Evolutionary conservation across 2,797 vertebrate species (phyloP).

Genomic region (Buphagus erythrorhynchus): DNA sequence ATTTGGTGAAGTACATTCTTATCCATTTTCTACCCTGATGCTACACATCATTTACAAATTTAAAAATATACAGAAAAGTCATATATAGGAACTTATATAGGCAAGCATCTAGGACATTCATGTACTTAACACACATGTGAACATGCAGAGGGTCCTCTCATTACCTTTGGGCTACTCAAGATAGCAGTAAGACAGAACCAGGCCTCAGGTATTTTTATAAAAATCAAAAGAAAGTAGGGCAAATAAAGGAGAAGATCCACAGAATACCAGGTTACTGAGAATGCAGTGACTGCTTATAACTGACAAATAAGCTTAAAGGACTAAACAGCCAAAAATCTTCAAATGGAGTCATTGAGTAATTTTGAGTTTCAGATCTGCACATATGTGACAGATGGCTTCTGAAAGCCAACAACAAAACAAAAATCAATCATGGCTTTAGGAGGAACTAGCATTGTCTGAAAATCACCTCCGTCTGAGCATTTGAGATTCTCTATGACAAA

Average conservation of each 20-base stretch:
- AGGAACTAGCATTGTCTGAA: not conserved
- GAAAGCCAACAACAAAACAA: not conserved
- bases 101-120: not conserved
- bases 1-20: not conserved
- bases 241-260: not conserved
- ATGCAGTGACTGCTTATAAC: not conserved
- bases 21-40: not conserved
- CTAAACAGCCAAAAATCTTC: not conserved
- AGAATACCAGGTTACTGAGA: not conserved
- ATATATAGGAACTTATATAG: not conserved
- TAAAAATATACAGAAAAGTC: not conserved
- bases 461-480: not conserved
- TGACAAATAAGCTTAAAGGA: not conserved
- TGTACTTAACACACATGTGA: not conserved
- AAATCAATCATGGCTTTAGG: not conserved
- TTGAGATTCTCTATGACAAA: not conserved
- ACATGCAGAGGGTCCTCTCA: not conserved
- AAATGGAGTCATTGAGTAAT: not conserved
- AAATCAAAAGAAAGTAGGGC: not conserved
- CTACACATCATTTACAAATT: not conserved
- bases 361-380: not conserved
- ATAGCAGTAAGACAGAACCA: not conserved
- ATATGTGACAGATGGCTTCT: not conserved
- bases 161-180: not conserved
- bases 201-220: not conserved